phyloP scores from a whole-genome alignment of 2,888 invertebrate species.

The Drosophila atripex region DNA sequence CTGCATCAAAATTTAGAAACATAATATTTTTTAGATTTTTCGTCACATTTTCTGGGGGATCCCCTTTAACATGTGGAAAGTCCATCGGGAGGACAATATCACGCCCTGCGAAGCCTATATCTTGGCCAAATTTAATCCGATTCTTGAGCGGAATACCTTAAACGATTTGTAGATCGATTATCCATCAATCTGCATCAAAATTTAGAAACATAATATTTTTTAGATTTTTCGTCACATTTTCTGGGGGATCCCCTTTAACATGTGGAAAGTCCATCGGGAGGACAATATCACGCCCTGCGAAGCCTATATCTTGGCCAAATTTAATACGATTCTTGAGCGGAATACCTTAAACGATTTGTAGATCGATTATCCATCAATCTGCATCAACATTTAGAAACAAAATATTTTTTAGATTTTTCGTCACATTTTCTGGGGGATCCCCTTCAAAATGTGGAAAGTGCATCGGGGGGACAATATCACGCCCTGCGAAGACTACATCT shows the following conservation, averaged over 20 bases:
- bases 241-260: too few relatives aligned
- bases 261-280: too few relatives aligned
- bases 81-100: not conserved
- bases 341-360: not conserved
- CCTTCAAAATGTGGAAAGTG: too few relatives aligned
- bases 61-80: too few relatives aligned
- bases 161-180: not conserved
- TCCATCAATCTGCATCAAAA: not conserved
- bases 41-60: not conserved
- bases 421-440: too few relatives aligned
- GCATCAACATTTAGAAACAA: not conserved
- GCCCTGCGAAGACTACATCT: too few relatives aligned
- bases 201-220: too few relatives aligned
- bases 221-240: not conserved
- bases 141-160: not conserved
- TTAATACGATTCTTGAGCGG: not conserved
- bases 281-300: not conserved
- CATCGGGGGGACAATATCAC: too few relatives aligned
- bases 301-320: not conserved
- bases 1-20: too few relatives aligned
- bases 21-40: too few relatives aligned
- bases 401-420: not conserved
- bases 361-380: not conserved
- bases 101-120: not conserved
- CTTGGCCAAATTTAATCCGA: not conserved